Evolutionary conservation across 2,797 vertebrate genomes (phyloP).

Genomic region (Lepus townsendii): DNA sequence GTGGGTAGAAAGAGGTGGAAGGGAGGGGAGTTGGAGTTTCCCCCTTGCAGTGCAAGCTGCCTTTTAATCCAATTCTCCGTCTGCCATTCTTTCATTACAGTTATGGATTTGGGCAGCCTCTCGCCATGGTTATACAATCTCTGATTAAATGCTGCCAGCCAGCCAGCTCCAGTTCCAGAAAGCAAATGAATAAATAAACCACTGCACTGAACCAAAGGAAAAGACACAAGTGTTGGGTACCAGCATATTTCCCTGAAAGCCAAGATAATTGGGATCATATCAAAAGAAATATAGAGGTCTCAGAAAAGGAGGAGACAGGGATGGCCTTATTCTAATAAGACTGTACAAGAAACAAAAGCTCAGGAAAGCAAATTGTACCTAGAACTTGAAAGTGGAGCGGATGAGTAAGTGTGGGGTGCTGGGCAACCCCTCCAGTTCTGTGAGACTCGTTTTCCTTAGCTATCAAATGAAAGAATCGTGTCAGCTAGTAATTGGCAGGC

Average conservation of each 20-base stretch:
- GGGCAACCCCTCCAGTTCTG: background rate
- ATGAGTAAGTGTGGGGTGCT: background rate
- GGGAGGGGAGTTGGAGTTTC: background rate
- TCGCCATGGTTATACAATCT: slow-evolving; percentile 63
- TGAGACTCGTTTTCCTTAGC: background rate
- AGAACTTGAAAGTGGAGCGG: background rate
- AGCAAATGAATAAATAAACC: slow-evolving; percentile 61
- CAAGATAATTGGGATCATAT: background rate
- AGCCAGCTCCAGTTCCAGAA: slow-evolving; percentile 63
- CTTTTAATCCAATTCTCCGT: slow-evolving; percentile 68
- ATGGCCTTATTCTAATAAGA: background rate
- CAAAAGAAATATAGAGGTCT: slow-evolving; percentile 2
- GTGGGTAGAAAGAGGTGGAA: background rate
- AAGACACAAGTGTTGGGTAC: background rate
- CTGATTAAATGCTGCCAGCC: slow-evolving; percentile 72
- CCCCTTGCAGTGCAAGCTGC: background rate
- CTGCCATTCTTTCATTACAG: slow-evolving; percentile 55
- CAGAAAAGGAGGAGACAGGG: background rate
- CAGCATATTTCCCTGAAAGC: slow-evolving; percentile 36
- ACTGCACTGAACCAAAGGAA: slow-evolving; percentile 11
- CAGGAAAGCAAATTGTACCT: background rate
- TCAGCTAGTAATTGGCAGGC: background rate
- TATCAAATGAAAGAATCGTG: background rate
- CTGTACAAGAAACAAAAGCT: background rate
- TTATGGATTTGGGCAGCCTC: slow-evolving; percentile 70